phyloP scores from a whole-genome alignment of 1,140 invertebrate genomes.

The Heliconius eleuchia region DNA sequence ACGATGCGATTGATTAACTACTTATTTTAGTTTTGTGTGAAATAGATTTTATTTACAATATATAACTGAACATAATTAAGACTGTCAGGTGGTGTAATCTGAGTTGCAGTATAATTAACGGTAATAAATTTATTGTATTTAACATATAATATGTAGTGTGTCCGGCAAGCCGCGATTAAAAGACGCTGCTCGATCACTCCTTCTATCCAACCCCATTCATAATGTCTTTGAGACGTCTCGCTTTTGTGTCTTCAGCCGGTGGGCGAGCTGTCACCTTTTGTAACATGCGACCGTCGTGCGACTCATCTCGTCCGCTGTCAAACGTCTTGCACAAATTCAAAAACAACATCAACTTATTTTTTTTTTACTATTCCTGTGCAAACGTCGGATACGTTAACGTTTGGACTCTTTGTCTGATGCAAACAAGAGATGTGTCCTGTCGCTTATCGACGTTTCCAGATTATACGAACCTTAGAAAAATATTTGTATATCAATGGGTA shows the following conservation, averaged over 20 bases:
- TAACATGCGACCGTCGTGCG: slow-evolving; percentile 56
- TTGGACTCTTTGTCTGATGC: slow-evolving; percentile 72
- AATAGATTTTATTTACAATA: no score
- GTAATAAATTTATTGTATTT: neutral
- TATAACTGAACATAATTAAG: no score
- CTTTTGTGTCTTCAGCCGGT: slow-evolving; percentile 62
- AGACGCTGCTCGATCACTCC: slow-evolving; percentile 68
- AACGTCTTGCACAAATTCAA: slow-evolving; percentile 80
- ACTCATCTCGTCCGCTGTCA: slow-evolving; percentile 70
- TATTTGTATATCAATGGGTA: neutral
- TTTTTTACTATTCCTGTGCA: slow-evolving; percentile 68
- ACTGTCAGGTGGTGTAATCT: no score
- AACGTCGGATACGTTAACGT: slow-evolving; percentile 75
- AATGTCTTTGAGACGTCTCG: slow-evolving; percentile 71
- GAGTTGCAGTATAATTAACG: no score
- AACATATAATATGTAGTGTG: slow-evolving; percentile 6
- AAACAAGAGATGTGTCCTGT: slow-evolving; percentile 73
- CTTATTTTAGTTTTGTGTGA: neutral
- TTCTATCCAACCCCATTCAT: slow-evolving; percentile 71
- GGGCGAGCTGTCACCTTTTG: slow-evolving; percentile 73
- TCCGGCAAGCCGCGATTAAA: slow-evolving; percentile 41
- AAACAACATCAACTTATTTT: slow-evolving; percentile 76
- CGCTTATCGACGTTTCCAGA: slow-evolving; percentile 62
- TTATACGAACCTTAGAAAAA: slow-evolving; percentile 43
- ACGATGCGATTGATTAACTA: neutral